Evolutionary conservation across 2,888 invertebrate species (phyloP), one percentile per base, ranked within the genome.

Genomic region (Hypomecis punctinalis): DNA sequence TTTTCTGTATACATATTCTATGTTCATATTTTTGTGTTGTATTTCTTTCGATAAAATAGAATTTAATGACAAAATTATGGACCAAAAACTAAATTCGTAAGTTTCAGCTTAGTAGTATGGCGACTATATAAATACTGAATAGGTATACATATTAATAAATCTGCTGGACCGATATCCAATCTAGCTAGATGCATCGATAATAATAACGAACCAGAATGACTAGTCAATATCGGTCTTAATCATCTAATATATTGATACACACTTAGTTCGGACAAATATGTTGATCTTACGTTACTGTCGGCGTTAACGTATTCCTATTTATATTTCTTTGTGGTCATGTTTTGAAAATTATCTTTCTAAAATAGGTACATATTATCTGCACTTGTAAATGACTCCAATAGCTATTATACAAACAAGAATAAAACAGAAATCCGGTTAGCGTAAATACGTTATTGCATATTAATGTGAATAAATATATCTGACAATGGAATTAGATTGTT

Each of bases 401-500:
- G 6, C 10, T 5, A 8, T 10, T 5, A 42, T 56, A 40, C 11
- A 1, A 9, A 42, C n/a, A 39, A 45, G 51, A 36, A 52, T 39
- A 52, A 33, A 45, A 7, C 51, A 39, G 52, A 48, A 55, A 55
- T 35, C 40, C 42, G 23, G n/a, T 43, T 43, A 43, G 49, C 45
- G 5, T 53, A 11, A 45, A 55, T 39, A 54, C 55, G 45, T 55
- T 49, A 55, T 57, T 53, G 63, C 46, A 52, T 63, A 42, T 53
- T 47, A 47, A 54, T 63, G 43, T 13, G 45, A 36, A 11, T n/a
- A 36, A 54, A 11, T 46, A 11, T 40, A 33, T 37, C 40, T 52
- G 45, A 48, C 61, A 53, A 53, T 61, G 61, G 61, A 66, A 53
- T 52, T 66, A 48, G 57, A 66, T 53, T 54, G 49, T 56, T 52